These are phyloP conservation scores for Semnopithecus entellus DNA, from an alignment of 2,113 vertebrate species.

Conservation along the genomic window DNA sequence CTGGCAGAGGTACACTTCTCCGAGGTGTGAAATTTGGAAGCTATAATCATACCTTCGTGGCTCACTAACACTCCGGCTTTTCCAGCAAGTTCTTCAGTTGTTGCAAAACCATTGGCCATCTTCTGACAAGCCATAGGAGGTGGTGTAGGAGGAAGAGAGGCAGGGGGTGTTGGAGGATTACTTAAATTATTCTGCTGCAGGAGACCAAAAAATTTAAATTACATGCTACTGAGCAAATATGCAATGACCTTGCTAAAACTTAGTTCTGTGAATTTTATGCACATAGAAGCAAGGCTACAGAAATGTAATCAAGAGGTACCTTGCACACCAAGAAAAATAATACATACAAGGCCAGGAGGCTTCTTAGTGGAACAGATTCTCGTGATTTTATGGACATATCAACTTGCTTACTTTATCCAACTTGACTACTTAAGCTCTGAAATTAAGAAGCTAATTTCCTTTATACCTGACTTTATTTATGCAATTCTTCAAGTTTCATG, in stretches of 20 bases:
- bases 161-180: slow-evolving; percentile 97
- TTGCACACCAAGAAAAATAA: background rate
- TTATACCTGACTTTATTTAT: background rate
- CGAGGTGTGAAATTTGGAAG: accelerated
- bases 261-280: slow-evolving; percentile 56
- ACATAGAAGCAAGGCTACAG: background rate
- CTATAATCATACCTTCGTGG: slow-evolving; percentile 85
- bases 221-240: slow-evolving; percentile 75
- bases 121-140: slow-evolving; percentile 95
- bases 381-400: background rate
- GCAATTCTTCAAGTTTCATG: background rate
- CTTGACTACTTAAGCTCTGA: background rate
- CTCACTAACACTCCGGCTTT: slow-evolving; percentile 90
- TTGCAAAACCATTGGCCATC: slow-evolving; percentile 95
- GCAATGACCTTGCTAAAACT: slow-evolving; percentile 56
- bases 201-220: slow-evolving; percentile 76
- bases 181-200: slow-evolving; percentile 97
- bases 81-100: slow-evolving; percentile 92
- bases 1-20: background rate
- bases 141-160: slow-evolving; percentile 97
- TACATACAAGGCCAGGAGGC: background rate
- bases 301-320: background rate
- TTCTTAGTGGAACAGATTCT: background rate
- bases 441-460: background rate
- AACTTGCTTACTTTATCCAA: background rate